These are phyloP conservation scores for Lipotes vexillifer DNA, from an alignment of 2,113 vertebrate species.

Conservation along the genomic window DNA sequence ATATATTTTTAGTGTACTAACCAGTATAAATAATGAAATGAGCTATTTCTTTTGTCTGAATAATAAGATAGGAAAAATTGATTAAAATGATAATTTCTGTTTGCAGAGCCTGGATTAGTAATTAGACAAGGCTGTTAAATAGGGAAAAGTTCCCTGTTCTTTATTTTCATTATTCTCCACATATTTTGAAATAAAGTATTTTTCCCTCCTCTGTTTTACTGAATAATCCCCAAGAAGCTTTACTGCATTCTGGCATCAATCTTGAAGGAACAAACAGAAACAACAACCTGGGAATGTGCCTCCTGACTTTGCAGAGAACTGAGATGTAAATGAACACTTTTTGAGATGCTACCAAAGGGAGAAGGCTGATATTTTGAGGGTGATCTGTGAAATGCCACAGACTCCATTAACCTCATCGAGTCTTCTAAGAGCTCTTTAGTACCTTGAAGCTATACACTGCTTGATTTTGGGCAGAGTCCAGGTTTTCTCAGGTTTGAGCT, in stretches of 20 bases:
- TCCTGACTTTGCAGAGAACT: too few relatives aligned
- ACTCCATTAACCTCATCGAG: background rate
- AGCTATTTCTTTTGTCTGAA: slow-evolving; percentile 7
- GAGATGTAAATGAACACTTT: background rate
- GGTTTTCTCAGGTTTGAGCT: slow-evolving; percentile 43
- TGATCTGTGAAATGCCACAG: slow-evolving; percentile 41
- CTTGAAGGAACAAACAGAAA: background rate
- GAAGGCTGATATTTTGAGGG: background rate
- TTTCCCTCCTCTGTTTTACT: background rate
- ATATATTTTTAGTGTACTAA: background rate
- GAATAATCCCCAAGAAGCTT: background rate
- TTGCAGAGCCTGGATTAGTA: background rate
- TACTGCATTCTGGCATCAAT: background rate
- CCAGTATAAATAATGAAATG: background rate
- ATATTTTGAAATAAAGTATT: background rate
- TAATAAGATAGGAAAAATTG: slow-evolving; percentile 2
- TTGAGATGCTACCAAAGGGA: background rate
- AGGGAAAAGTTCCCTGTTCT: background rate
- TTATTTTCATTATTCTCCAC: background rate
- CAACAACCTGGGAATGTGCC: background rate
- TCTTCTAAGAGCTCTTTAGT: slow-evolving; percentile 48
- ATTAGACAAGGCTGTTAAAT: background rate
- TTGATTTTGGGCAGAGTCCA: slow-evolving; percentile 45
- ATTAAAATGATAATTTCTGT: slow-evolving; percentile 5
- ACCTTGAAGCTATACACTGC: slow-evolving; percentile 31